These are phyloP conservation scores for Pseudopodoces humilis DNA, from an alignment of 2,113 vertebrate species.

Conservation along the genomic window DNA sequence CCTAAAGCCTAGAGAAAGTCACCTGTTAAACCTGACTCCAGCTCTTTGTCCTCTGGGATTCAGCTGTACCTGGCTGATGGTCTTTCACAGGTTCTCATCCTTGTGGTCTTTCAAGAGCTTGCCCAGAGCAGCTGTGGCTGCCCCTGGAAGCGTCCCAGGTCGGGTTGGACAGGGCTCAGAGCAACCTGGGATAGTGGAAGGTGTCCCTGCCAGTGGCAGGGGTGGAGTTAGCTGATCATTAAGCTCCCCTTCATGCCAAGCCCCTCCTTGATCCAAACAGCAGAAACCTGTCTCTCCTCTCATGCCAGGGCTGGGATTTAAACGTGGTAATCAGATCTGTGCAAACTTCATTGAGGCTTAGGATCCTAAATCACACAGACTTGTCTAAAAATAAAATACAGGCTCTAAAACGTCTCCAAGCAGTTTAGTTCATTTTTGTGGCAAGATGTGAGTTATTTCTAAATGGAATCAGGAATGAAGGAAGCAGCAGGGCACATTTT, in stretches of 20 bases:
- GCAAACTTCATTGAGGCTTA: not conserved
- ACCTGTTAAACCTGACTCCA: not conserved
- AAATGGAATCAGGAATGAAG: not conserved
- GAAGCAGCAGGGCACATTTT: not conserved
- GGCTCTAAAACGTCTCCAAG: not conserved
- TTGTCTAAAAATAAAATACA: not conserved
- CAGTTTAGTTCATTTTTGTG: not conserved
- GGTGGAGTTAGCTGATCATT: not conserved
- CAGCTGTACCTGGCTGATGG: not conserved
- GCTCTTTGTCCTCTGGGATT: not conserved
- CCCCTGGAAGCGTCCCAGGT: not conserved
- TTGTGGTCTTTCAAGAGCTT: not conserved
- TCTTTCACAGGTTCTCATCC: not conserved
- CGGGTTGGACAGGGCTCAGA: rapidly evolving
- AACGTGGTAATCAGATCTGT: not conserved
- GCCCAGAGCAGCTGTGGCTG: not conserved
- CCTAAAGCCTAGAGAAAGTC: not conserved
- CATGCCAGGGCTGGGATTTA: rapidly evolving
- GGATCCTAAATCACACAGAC: not conserved
- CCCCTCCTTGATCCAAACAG: not conserved
- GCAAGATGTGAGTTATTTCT: conserved; percentile 14
- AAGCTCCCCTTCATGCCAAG: not conserved
- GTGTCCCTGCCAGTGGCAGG: not conserved
- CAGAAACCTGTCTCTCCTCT: not conserved
- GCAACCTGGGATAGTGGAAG: rapidly evolving